phyloP scores from a whole-genome alignment of 2,888 invertebrate species.

The Eumerus sabulonum region DNA sequence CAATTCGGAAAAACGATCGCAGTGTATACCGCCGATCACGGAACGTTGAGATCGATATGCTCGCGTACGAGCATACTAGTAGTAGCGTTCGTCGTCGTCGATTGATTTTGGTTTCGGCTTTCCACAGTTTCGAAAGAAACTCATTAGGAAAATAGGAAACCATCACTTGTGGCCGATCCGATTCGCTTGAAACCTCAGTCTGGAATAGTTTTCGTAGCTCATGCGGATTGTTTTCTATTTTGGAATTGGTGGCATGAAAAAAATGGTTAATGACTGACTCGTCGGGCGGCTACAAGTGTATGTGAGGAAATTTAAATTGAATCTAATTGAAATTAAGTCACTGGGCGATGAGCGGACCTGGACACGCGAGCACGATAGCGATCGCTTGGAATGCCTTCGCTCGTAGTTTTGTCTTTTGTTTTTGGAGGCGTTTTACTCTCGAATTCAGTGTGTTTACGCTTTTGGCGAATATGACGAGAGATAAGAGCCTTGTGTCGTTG shows the following conservation, averaged over 20 bases:
- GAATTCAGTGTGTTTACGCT: neutral
- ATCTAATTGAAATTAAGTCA: slow-evolving; percentile 61
- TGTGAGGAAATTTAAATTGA: slow-evolving; percentile 57
- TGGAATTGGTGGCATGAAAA: slow-evolving; percentile 11
- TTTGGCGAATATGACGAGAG: neutral
- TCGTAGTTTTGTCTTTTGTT: neutral
- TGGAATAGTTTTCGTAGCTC: slow-evolving; percentile 20
- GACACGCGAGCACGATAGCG: slow-evolving; percentile 28
- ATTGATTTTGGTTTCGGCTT: slow-evolving; percentile 53
- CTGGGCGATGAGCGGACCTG: slow-evolving; percentile 27
- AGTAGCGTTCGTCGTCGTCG: slow-evolving; percentile 38
- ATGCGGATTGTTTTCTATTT: slow-evolving; percentile 48
- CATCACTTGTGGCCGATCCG: slow-evolving; percentile 6
- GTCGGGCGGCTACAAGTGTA: neutral
- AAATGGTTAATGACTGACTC: slow-evolving; percentile 43
- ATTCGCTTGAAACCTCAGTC: slow-evolving; percentile 53
- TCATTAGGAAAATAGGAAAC: slow-evolving; percentile 14
- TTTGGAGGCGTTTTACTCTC: slow-evolving; percentile 16
- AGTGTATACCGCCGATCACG: neutral
- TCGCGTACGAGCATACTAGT: slow-evolving; percentile 11
- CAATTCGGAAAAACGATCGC: slow-evolving; percentile 21
- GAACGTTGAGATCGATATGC: neutral
- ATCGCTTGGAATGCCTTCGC: neutral
- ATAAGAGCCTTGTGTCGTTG: neutral
- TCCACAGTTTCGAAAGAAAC: slow-evolving; percentile 34